A percentile compares a stretch with the other conserved stretches of the same genome.
These are phyloP conservation scores for Morelia viridis DNA, from an alignment of 2,797 vertebrate species.

Conservation along the genomic window DNA sequence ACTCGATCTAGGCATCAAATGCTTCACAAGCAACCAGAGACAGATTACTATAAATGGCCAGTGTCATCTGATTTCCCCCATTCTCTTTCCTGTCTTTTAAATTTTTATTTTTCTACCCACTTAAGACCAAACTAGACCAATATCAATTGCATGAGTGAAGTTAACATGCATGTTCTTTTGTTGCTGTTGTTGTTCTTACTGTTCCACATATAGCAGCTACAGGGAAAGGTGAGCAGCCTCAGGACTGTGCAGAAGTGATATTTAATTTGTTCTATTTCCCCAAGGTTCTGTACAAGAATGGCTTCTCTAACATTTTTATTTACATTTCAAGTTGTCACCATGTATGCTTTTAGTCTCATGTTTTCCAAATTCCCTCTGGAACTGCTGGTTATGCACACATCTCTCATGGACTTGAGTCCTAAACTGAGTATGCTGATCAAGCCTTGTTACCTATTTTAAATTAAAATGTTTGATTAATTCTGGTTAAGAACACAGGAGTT, in stretches of 20 bases:
- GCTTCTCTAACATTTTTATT: not conserved
- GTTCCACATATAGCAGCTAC: not conserved
- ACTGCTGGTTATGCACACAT: not conserved
- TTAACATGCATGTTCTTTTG: not conserved
- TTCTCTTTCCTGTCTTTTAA: not conserved
- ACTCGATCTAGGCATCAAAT: not conserved
- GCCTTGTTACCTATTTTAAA: not conserved
- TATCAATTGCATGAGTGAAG: too few relatives aligned
- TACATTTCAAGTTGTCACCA: not conserved
- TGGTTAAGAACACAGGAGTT: not conserved
- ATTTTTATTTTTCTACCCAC: not conserved
- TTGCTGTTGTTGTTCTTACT: not conserved
- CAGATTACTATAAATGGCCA: not conserved
- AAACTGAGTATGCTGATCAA: not conserved
- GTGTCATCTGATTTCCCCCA: not conserved
- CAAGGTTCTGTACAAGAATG: not conserved
- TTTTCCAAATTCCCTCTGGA: not conserved
- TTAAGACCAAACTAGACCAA: not conserved
- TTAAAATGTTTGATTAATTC: not conserved
- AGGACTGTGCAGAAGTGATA: not conserved
- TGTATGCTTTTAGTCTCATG: not conserved
- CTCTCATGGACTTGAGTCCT: not conserved
- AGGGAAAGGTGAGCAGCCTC: not conserved
- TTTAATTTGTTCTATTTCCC: not conserved
- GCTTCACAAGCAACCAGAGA: not conserved